phyloP scores from a whole-genome alignment of 2,888 invertebrate species.

The Dolomedes plantarius region DNA sequence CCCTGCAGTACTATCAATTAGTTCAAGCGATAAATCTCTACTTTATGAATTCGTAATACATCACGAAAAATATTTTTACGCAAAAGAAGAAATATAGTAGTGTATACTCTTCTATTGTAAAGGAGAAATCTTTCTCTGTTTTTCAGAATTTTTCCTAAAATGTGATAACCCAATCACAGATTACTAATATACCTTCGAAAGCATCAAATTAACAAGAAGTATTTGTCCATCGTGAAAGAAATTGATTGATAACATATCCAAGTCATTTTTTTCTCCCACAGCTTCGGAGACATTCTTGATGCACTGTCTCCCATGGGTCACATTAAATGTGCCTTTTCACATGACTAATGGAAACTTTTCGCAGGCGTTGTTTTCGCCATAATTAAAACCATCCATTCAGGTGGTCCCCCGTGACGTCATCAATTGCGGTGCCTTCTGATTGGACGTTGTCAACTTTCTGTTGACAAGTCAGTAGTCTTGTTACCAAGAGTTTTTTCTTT shows the following conservation, averaged over 20 bases:
- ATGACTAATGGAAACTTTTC: conserved; percentile 13
- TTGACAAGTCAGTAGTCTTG: conserved; percentile 5
- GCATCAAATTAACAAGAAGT: conserved; percentile 1
- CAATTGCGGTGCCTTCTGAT: neutral
- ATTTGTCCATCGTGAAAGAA: neutral
- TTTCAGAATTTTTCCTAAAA: neutral
- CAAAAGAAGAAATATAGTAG: too few species aligned
- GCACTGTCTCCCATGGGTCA: neutral
- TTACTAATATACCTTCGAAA: neutral
- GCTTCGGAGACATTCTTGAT: neutral
- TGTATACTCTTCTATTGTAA: too few species aligned
- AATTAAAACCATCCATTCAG: conserved; percentile 11
- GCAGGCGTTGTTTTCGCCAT: conserved; percentile 14
- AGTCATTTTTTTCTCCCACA: neutral
- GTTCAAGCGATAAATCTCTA: too few species aligned
- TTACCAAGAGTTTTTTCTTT: neutral
- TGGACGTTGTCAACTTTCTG: neutral
- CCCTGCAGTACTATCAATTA: too few species aligned
- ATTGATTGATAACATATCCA: neutral
- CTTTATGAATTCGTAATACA: too few species aligned
- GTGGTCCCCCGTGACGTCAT: conserved; percentile 7
- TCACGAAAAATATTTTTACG: too few species aligned
- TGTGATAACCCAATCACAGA: neutral
- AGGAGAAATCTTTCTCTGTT: too few species aligned
- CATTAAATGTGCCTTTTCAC: conserved; percentile 14